Conservation (phyloP, 1,140 invertebrate genomes). For the Conus betulinus region DNA sequence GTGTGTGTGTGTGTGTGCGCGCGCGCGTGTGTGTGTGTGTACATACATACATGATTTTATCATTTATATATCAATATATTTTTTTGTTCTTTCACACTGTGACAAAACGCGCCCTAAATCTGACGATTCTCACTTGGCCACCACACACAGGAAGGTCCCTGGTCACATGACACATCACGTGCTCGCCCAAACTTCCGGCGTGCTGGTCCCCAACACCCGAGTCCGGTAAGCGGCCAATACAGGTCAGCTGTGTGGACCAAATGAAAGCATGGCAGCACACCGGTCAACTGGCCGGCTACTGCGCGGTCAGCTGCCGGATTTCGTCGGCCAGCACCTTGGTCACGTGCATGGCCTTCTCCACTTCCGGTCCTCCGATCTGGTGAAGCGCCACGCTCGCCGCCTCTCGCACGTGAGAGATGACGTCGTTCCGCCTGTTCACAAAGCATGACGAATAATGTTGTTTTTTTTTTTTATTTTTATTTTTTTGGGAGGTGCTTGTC, state of each 20-base stretch:
- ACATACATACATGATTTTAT: too few species aligned
- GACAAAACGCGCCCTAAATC: too few species aligned
- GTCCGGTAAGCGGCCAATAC: too few species aligned
- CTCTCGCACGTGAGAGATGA: conserved; percentile 63
- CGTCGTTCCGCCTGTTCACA: conserved; percentile 68
- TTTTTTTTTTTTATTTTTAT: background rate
- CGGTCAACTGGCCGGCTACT: background rate
- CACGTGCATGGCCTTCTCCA: conserved; percentile 65
- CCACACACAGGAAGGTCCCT: too few species aligned
- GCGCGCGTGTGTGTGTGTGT: too few species aligned
- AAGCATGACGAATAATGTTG: background rate
- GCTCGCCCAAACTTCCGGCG: background rate
- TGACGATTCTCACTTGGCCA: too few species aligned
- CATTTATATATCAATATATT: too few species aligned
- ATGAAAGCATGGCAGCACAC: background rate
- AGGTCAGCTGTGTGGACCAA: background rate
- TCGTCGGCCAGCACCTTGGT: conserved; percentile 67
- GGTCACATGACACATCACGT: too few species aligned
- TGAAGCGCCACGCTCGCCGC: conserved; percentile 61
- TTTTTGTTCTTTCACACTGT: too few species aligned
- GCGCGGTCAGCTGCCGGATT: conserved; percentile 54
- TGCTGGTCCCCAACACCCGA: too few species aligned
- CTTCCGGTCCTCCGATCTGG: conserved; percentile 66
- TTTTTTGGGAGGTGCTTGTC: background rate
- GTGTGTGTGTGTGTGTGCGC: too few species aligned